A percentile compares a stretch with the other conserved stretches of the same genome.
phyloP scores from a whole-genome alignment of 2,888 invertebrate species.

The Adelognathus sp. region DNA sequence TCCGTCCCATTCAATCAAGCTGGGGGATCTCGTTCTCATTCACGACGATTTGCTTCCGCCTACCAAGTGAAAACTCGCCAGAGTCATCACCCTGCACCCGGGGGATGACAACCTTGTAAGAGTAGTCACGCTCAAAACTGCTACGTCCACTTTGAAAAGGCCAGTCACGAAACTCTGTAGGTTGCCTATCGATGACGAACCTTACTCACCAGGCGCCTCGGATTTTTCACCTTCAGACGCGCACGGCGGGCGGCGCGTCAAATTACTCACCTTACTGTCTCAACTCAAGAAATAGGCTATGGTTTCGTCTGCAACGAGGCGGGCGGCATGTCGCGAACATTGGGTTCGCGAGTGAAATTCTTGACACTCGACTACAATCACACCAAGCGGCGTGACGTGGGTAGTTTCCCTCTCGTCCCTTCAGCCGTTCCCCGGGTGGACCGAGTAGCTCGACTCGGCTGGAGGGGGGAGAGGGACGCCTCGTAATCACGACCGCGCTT shows the following conservation, averaged over 20 bases:
- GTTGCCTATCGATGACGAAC: background rate
- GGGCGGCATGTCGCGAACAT: background rate
- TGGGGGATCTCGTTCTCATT: background rate
- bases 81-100: background rate
- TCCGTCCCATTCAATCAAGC: background rate
- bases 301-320: background rate
- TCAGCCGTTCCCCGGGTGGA: no score
- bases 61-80: background rate
- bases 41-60: background rate
- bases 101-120: background rate
- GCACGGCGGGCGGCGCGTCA: no score
- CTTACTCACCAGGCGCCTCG: no score
- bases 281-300: background rate
- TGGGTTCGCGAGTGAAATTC: no score
- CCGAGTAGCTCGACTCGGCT: no score
- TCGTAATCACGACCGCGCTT: no score
- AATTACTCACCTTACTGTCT: background rate
- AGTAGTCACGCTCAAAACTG: background rate
- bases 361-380: no score
- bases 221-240: no score
- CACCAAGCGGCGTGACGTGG: no score
- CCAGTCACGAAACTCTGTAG: background rate
- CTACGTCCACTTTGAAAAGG: background rate
- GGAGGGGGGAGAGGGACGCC: no score
- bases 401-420: no score